Evolutionary conservation across 2,797 vertebrate genomes (phyloP), one percentile per base, ranked within the genome.

Genomic region (Hydrolagus colliei): DNA sequence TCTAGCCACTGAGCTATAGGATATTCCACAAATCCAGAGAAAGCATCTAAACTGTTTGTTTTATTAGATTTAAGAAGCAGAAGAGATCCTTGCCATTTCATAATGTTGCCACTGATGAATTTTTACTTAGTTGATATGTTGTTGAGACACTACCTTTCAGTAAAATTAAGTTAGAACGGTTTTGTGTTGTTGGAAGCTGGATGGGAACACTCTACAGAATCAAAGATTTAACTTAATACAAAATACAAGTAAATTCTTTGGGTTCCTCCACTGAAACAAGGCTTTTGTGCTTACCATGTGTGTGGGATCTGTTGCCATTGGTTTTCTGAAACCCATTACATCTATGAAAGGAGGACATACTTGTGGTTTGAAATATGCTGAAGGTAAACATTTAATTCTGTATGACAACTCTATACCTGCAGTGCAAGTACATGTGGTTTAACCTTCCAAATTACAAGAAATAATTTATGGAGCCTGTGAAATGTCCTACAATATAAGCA

Each of bases 391-490:
- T 62, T 88, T 62, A 84, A 5, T 86, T 87, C 84, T 86, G 0
- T 85, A 87, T 87, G 86, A 9, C 35, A 35, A 88, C 86, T 85
- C 82, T 75, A 87, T 87, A 88, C 77, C 86, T 85, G 20, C 85
- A 68, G 20, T 61, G 85, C 88, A 88, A 88, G 20, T 86, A 86
- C 76, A 59, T 73, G 85, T 75, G 76, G 86, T 89, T 90, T 91
- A 88, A 88, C 87, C 87, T 87, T 89, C 88, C 88, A 59, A 84
- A 85, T 13, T 89, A 84, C 87, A 90, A 88, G 86, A 89, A 88
- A 84, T 89, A 88, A 73, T 90, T 89, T 88, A 82, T 86, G 52
- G 87, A 86, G 84, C 63, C 86, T 87, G 86, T 90, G 87, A 89
- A 87, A 90, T 52, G 88, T 73, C 73, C 74, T 87, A 87, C 63